Evolutionary conservation across 2,113 vertebrate genomes (phyloP).

Genomic region (Mastomys natalensis): DNA sequence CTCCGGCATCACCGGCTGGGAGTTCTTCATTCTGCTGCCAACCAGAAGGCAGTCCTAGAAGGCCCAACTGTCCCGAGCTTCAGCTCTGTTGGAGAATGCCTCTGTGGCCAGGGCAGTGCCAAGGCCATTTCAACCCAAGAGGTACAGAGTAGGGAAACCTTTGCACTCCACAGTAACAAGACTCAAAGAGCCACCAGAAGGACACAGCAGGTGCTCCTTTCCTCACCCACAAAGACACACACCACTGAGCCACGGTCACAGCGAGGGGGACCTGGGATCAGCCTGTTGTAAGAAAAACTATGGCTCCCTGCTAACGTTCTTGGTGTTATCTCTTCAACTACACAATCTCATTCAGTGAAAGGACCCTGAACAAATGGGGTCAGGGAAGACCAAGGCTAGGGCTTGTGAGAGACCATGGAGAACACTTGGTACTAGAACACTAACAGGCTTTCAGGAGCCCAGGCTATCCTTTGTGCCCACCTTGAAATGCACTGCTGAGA

Average conservation of each 20-base stretch:
- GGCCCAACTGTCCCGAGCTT: conserved; percentile 28
- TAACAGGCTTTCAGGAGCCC: not conserved
- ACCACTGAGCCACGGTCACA: not conserved
- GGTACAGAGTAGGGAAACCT: not conserved
- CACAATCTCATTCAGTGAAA: not conserved
- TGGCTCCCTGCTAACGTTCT: not conserved
- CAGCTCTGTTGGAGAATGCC: conserved; percentile 50
- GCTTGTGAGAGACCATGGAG: not conserved
- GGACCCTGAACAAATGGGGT: not conserved
- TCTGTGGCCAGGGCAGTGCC: conserved; percentile 43
- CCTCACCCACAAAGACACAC: not conserved
- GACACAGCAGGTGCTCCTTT: not conserved
- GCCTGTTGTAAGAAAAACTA: not conserved
- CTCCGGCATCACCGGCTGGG: not conserved
- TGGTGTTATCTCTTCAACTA: not conserved
- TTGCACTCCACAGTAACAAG: not conserved
- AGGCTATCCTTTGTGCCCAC: not conserved
- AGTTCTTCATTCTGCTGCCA: conserved; percentile 36
- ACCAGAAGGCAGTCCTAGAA: conserved; percentile 65
- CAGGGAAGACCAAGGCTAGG: not conserved
- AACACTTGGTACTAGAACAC: not conserved
- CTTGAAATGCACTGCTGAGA: not conserved
- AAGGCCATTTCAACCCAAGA: not conserved
- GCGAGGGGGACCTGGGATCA: not conserved
- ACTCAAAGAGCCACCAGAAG: not conserved